Conservation (phyloP, 2,888 invertebrate species). For the Yponomeuta malinellus region DNA sequence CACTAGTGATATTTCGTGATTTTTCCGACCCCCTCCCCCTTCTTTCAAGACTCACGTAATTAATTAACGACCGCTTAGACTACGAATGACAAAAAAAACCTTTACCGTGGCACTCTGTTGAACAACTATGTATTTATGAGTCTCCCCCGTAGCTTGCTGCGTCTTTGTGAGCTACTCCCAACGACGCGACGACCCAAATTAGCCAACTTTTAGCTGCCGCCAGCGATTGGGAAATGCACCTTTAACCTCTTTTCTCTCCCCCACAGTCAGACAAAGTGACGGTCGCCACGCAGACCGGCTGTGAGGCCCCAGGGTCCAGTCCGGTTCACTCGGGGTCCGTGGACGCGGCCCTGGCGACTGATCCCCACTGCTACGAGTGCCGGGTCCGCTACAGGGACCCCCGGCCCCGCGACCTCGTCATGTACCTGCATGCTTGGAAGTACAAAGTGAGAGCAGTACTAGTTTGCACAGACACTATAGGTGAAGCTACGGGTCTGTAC, state of each 20-base stretch:
- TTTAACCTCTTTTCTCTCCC: neutral
- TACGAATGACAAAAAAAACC: too few relatives aligned
- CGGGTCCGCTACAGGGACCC: conserved; percentile 95
- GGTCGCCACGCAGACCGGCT: conserved; percentile 91
- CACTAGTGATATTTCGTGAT: too few relatives aligned
- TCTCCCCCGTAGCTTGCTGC: too few relatives aligned
- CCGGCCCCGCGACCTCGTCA: conserved; percentile 91
- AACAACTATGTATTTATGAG: too few relatives aligned
- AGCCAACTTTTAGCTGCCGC: too few relatives aligned
- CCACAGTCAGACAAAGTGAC: conserved; percentile 79
- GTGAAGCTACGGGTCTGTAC: too few relatives aligned
- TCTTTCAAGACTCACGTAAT: too few relatives aligned
- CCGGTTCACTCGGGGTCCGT: conserved; percentile 26
- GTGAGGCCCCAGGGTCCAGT: conserved; percentile 78
- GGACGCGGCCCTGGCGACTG: conserved; percentile 78
- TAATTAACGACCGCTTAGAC: too few relatives aligned
- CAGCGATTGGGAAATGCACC: neutral
- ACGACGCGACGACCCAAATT: too few relatives aligned
- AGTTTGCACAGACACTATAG: neutral
- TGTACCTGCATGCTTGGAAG: conserved; percentile 97
- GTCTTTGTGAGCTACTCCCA: too few relatives aligned
- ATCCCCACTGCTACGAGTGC: conserved; percentile 95
- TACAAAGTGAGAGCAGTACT: conserved; percentile 78
- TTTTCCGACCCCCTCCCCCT: too few relatives aligned
- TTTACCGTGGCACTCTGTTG: too few relatives aligned